These are phyloP conservation scores for Cheilinus undulatus DNA, from an alignment of 2,113 vertebrate species.

Conservation along the genomic window DNA sequence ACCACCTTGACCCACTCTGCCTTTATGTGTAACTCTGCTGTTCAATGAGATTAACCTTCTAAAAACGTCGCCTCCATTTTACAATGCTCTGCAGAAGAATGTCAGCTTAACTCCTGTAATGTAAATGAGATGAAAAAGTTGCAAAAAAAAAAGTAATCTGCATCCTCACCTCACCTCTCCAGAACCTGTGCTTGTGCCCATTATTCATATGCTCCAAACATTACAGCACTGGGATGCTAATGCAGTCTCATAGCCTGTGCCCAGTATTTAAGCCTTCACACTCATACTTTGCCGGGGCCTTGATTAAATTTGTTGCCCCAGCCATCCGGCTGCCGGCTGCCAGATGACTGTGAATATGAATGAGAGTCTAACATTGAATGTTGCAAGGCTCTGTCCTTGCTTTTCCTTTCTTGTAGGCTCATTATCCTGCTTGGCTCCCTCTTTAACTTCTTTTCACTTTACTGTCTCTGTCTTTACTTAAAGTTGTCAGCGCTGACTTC, in stretches of 20 bases:
- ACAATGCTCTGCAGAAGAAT: slow-evolving; percentile 4
- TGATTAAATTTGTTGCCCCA: slow-evolving; percentile 74
- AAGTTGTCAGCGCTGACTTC: slow-evolving; percentile 34
- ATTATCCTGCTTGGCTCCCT: slow-evolving; percentile 62
- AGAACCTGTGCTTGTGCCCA: slow-evolving; percentile 35
- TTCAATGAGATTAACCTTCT: slow-evolving; percentile 18
- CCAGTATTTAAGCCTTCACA: slow-evolving; percentile 53
- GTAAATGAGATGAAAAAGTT: slow-evolving; percentile 39
- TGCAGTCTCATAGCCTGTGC: slow-evolving; percentile 51
- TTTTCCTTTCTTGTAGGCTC: slow-evolving; percentile 62
- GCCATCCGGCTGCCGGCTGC: slow-evolving; percentile 42
- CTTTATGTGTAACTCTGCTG: background rate
- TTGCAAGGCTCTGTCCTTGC: slow-evolving; percentile 64
- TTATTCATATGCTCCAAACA: slow-evolving; percentile 50
- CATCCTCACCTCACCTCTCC: background rate
- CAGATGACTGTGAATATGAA: slow-evolving; percentile 77
- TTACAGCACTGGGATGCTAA: slow-evolving; percentile 59
- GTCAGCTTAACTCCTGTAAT: slow-evolving; percentile 23
- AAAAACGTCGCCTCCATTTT: background rate
- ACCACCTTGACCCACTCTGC: background rate
- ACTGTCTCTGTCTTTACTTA: slow-evolving; percentile 9
- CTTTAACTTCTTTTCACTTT: slow-evolving; percentile 50
- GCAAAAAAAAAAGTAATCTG: slow-evolving; percentile 6
- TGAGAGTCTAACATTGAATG: slow-evolving; percentile 63
- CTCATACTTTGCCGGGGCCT: slow-evolving; percentile 45